Base-by-base conservation (phyloP, 1,140 invertebrate species). In the Maniola jurtina region DNA sequence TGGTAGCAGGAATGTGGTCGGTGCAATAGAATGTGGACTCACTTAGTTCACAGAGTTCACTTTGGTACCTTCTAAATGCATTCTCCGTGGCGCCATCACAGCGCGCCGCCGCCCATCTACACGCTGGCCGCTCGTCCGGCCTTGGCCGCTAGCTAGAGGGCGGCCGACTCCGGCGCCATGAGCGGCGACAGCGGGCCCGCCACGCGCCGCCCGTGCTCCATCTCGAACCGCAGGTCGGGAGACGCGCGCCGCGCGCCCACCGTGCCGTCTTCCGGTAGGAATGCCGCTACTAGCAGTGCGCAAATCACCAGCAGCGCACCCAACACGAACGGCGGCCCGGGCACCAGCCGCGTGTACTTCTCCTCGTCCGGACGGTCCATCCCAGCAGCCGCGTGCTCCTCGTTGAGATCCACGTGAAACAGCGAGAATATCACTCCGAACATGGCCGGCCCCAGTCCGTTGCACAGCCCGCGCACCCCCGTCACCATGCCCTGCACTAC, bases 301-400 rank as follows among this genome's bases (percentile, higher is more conserved):
- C 97, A 96, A 71, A 99, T 96, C 60, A 99, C 99, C 83, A 99
- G 93, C 80, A 99, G 92, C 59, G 98, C 97, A 63, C 99, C 99
- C 92, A 99, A 98, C 36, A 99, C 97, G 92, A 99, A 99, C n/a
- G 99, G 98, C 55, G 99, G 99, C n/a, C 99, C 99, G 54, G 98
- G 98, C 74, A 99, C 95, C 75, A 99, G 90, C 90, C 96, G 92
- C 40, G 88, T 85, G 63, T 92, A 88, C 34, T 80, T 81, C 54
- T 88, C 85, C 16, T 80, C 75, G 33, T 80, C 77, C n/a, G 72
- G 70, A 25, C 77, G 76, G 10, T 84, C 70, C 64, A 80, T 61
- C 16, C 83, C 86, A 2, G 86, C 61, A 64, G 78, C 69, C 56
- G 84, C 78, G 82, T 91, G 85, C 83, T 93, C 94, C 63, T 96